Conservation (phyloP, 1,140 invertebrate species). For the Achatina immaculata region DNA sequence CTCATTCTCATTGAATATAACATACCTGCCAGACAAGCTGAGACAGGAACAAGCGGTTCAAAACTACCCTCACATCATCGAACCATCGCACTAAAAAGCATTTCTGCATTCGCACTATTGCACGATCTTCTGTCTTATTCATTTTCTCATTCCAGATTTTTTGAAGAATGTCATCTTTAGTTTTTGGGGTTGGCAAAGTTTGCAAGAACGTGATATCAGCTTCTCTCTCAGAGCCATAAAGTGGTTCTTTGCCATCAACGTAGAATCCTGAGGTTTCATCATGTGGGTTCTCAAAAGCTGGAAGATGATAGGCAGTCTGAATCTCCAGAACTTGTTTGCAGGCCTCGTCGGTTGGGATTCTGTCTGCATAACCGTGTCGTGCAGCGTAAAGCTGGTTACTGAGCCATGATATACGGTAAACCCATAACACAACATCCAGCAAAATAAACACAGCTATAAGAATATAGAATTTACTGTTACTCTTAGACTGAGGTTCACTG, state of each 20-base stretch:
- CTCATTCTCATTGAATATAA: no score
- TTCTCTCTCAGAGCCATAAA: neutral
- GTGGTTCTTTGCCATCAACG: constrained; percentile 31
- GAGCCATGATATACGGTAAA: constrained; percentile 59
- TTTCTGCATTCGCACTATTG: constrained; percentile 12
- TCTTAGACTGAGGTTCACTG: neutral
- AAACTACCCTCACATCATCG: neutral
- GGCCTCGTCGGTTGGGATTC: constrained; percentile 59
- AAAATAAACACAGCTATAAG: constrained; percentile 58
- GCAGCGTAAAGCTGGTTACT: constrained; percentile 46
- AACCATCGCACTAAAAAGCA: constrained; percentile 37
- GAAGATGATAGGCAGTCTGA: constrained; percentile 55
- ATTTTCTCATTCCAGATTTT: constrained; percentile 62
- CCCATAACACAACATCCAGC: constrained; percentile 54
- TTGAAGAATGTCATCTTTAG: constrained; percentile 59
- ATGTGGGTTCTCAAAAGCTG: constrained; percentile 39
- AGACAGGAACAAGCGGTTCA: constrained; percentile 17
- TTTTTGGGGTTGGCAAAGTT: constrained; percentile 50
- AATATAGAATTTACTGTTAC: constrained; percentile 35
- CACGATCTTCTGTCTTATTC: constrained; percentile 43
- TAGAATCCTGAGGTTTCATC: constrained; percentile 30
- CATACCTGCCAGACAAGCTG: constrained; percentile 35
- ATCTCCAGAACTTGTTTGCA: constrained; percentile 60
- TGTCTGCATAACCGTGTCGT: constrained; percentile 52
- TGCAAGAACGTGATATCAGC: constrained; percentile 48